Conservation (phyloP, 37 sponge, comb jelly and placozoan genomes). For the Spongilla lacustris region DNA sequence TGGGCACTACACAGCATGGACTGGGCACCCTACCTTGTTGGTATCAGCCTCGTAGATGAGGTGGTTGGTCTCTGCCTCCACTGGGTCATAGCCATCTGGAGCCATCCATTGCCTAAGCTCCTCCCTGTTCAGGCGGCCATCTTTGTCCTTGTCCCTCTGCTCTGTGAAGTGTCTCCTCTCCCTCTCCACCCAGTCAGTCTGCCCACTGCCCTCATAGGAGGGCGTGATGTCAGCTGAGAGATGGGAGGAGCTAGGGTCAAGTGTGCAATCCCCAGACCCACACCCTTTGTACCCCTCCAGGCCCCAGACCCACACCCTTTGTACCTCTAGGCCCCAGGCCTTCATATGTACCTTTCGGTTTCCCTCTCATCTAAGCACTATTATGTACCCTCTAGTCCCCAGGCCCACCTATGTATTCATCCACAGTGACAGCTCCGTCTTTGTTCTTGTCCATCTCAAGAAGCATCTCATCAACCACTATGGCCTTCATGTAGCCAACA, state of each 20-base stretch:
- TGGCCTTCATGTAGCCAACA: slow-evolving; percentile 69
- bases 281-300: too few relatives aligned
- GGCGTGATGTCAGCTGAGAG: slow-evolving; percentile 79
- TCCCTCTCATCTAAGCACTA: too few relatives aligned
- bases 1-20: too few relatives aligned
- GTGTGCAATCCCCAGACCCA: too few relatives aligned
- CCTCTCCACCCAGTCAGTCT: slow-evolving; percentile 67
- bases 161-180: slow-evolving; percentile 74
- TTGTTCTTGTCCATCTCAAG: slow-evolving; percentile 88
- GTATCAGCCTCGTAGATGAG: slow-evolving; percentile 84
- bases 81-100: slow-evolving; percentile 79
- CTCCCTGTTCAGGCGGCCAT: slow-evolving; percentile 69
- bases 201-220: slow-evolving; percentile 42
- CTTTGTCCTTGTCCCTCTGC: slow-evolving; percentile 78
- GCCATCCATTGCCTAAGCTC: slow-evolving; percentile 78
- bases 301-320: too few relatives aligned
- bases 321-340: too few relatives aligned
- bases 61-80: slow-evolving; percentile 87
- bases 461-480: slow-evolving; percentile 81
- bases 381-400: too few relatives aligned
- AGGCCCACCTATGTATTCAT: slow-evolving; percentile 83
- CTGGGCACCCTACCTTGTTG: slow-evolving; percentile 55
- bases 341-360: too few relatives aligned
- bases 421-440: slow-evolving; percentile 72
- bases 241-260: too few relatives aligned